phyloP scores from a whole-genome alignment of 2,888 invertebrate species.

The Dasysyrphus albostriatus region DNA sequence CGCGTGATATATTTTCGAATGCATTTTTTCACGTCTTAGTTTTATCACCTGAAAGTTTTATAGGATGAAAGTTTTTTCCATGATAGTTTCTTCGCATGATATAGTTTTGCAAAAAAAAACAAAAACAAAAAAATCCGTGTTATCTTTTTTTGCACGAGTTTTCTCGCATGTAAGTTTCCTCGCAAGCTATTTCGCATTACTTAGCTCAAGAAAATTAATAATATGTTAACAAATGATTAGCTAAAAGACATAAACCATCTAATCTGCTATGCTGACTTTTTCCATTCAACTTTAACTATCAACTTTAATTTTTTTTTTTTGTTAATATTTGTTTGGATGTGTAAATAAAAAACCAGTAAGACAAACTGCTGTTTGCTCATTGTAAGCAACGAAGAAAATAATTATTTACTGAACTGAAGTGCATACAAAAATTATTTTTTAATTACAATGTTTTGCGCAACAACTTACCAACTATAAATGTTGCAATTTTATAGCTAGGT shows the following conservation, averaged over 20 bases:
- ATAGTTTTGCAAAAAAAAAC: no score
- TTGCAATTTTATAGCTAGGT: conserved; percentile 11
- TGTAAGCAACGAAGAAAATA: background rate
- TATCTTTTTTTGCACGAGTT: no score
- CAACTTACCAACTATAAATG: conserved; percentile 2
- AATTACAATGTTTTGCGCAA: conserved; percentile 36
- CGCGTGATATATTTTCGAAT: no score
- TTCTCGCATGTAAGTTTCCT: no score
- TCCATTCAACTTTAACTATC: background rate
- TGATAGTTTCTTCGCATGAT: no score
- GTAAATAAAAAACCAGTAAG: background rate
- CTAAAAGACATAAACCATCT: background rate
- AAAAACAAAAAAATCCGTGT: no score
- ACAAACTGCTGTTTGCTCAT: conserved; percentile 2
- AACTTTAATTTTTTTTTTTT: no score
- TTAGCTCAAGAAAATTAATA: background rate
- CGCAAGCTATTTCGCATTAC: no score
- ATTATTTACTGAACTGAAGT: background rate
- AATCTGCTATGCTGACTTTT: background rate
- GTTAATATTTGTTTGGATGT: background rate
- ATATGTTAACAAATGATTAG: background rate
- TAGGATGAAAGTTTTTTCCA: no score
- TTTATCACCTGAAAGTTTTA: no score
- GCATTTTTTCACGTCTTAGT: no score
- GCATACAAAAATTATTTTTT: conserved; percentile 18